Evolutionary conservation across 2,113 vertebrate genomes (phyloP).

Genomic region (Myotis lucifugus): DNA sequence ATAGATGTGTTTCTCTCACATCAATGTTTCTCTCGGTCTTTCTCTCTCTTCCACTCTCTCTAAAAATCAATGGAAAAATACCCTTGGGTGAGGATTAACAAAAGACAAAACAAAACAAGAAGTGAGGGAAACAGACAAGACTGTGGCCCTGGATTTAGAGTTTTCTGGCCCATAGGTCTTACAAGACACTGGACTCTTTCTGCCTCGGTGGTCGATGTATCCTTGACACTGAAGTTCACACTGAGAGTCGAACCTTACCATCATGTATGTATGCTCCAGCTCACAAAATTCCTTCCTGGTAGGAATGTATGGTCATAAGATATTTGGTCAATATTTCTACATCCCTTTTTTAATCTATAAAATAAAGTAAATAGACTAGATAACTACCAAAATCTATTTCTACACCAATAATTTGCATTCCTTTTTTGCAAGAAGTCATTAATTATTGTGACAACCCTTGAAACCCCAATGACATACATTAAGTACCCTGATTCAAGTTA

Average conservation of each 20-base stretch:
- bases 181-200: not conserved
- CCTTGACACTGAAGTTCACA: not conserved
- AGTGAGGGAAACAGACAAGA: not conserved
- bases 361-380: not conserved
- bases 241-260: not conserved
- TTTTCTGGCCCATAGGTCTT: not conserved
- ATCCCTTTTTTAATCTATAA: not conserved
- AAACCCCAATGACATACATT: not conserved
- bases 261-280: not conserved
- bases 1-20: too few relatives aligned
- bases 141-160: not conserved
- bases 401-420: not conserved
- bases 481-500: not conserved
- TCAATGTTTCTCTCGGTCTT: too few relatives aligned
- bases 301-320: not conserved
- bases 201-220: not conserved
- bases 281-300: not conserved
- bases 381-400: not conserved
- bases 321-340: not conserved
- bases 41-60: too few relatives aligned
- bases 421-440: constrained; percentile 9
- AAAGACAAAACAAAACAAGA: too few relatives aligned
- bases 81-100: too few relatives aligned
- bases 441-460: not conserved
- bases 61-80: too few relatives aligned